Evolutionary conservation across 2,113 vertebrate genomes (phyloP), one percentile per base, ranked within the genome.

Genomic region (Axis porcinus): DNA sequence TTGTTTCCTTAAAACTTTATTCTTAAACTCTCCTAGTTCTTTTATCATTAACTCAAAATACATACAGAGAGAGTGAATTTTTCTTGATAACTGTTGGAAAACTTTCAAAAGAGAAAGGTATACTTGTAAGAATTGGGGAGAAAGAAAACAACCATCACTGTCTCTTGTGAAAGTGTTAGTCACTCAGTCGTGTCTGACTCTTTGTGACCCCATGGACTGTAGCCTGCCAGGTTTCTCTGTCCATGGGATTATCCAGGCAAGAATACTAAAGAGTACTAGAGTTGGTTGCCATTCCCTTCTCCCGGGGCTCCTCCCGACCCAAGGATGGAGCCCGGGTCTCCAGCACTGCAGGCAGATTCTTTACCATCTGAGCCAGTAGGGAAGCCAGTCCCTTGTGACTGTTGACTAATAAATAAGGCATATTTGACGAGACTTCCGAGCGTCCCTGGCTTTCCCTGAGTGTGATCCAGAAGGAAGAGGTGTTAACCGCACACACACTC

Each of bases 361-460:
- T 70, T 23, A 70, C n/a, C 19, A 0, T 43, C 70, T 27, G 40
- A 43, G 70, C 12, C 36, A 43, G 2, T 12, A 43, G 70, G 23
- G 40, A 43, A 76, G 6, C 4, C 70, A 40, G 13, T 60, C 14
- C 76, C 45, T 36, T 50, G 52, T 76, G 81, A 74, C 25, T 89
- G 60, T 36, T 30, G 27, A 95, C 83, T 89, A 92, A 89, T 86
- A 94, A 96, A 93, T 60, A 96, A 82, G 25, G 55, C 43, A 91
- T 21, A 79, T 70, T 70, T 78, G 67, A 70, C 54, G 36, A 62
- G n/a, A 47, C 16, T 43, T 91, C 33, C 67, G 45, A 43, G 40
- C n/a, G 17, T 62, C 36, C 94, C 90, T 67, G 70, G 74, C 85
- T 62, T 97, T 81, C 60, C 54, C 67, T 88, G 64, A 97, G 74